Conservation (phyloP, 1,140 invertebrate genomes). For the Tetragnatha versicolor region DNA sequence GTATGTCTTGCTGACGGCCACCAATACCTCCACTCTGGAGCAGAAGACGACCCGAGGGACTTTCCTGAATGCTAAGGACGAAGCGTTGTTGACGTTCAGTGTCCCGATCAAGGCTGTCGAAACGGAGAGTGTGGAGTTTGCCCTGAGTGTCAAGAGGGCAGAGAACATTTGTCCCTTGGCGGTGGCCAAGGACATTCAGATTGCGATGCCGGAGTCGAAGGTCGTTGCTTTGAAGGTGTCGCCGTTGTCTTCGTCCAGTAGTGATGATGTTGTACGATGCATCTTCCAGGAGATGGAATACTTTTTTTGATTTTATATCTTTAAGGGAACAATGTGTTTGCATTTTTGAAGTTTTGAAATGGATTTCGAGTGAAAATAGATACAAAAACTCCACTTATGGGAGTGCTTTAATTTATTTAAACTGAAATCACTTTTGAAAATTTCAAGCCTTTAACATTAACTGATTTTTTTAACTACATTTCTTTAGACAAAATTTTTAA, state of each 20-base stretch:
- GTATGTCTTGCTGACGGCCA: background rate
- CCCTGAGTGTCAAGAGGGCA: conserved; percentile 2
- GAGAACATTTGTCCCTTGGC: conserved; percentile 6
- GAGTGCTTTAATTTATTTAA: too few relatives aligned
- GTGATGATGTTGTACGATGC: background rate
- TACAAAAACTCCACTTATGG: too few relatives aligned
- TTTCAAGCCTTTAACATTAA: too few relatives aligned
- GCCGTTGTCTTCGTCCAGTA: background rate
- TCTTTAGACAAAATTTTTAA: too few relatives aligned
- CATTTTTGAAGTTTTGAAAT: too few relatives aligned
- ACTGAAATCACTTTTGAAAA: too few relatives aligned
- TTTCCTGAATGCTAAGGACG: background rate
- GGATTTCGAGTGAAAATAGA: too few relatives aligned
- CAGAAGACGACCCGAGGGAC: background rate
- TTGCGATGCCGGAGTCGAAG: conserved; percentile 20
- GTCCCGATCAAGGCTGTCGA: background rate
- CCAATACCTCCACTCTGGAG: background rate
- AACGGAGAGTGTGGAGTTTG: background rate
- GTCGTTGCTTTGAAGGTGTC: conserved; percentile 7
- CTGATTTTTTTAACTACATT: too few relatives aligned
- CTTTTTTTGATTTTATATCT: conserved; percentile 4
- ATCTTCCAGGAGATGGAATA: conserved; percentile 7
- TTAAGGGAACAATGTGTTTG: too few relatives aligned
- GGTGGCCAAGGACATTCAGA: background rate
- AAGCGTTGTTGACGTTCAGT: background rate